Base-by-base conservation (phyloP, 2,797 vertebrate species). In the Molothrus aeneus region DNA sequence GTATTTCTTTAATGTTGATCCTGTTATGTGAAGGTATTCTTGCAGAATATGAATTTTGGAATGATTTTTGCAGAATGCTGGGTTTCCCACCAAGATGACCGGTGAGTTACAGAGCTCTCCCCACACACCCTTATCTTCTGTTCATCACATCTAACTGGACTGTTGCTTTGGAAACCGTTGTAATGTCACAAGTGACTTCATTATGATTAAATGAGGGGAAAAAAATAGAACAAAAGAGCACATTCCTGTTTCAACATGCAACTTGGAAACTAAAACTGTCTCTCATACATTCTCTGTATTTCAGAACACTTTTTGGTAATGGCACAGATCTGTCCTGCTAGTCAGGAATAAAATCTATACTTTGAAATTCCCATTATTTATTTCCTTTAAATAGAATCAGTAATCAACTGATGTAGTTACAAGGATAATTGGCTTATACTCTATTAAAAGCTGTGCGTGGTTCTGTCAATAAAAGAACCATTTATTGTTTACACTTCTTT, bases 181-280 rank as follows among this genome's bases (percentile, higher is more conserved):
- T 70, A 94, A 66, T 95, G 91, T 95, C 45, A 24, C 91, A 73
- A 96, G 82, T 96, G 95, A 96, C 90, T 97, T 95, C 95, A 97
- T 95, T 96, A 96, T 94, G 95, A 96, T 96, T 96, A 96, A 97
- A 97, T 94, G 95, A 97, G 73, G 95, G 95, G 87, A 91, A 94
- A 93, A 94, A 92, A 92, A 83, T 51, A 90, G 94, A 96, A 93
- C 94, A 96, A 96, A 97, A 91, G 96, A 94, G 73, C 82, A 57
- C 93, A 94, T 96, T 96, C 92, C 94, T 95, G 69, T 88, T 96
- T 86, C 90, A 91, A 92, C 92, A 60, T 92, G 85, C 89, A 95
- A 70, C 90, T 96, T 93, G 83, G 94, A 95, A 92, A 90, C 92
- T 94, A 71, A 88, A 94, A 95, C 85, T 91, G 59, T 94, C 90